Base-by-base conservation (phyloP, 1,140 invertebrate genomes). In the Platorchestia sp. region DNA sequence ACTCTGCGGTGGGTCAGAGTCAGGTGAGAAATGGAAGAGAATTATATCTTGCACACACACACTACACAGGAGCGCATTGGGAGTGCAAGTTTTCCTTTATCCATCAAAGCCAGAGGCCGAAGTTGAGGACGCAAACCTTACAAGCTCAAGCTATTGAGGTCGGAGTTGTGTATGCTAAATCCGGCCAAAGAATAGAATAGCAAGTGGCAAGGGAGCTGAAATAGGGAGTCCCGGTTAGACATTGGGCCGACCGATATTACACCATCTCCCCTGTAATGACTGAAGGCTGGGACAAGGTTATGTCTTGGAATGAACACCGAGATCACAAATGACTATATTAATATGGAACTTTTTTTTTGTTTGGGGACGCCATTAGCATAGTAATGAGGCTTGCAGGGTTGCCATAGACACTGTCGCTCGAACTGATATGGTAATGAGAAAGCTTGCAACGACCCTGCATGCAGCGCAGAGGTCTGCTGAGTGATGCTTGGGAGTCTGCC, bases 251-350 rank as follows among this genome's bases (percentile, higher is more conserved):
- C 91, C 45, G 43, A 93, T 93, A 93, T 93, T 93, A 93, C 91
- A 93, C 91, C 91, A 93, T 93, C 91, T 93, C 91, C 44, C 45
- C 44, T 40, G 91, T 93, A 93, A 93, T 93, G 91, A 93, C 91
- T 93, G 91, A 93, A 93, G 45, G 43, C 91, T 93, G 45, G 45
- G 91, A 93, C 91, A 93, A 93, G 91, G 91, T 93, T 93, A 93
- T 93, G 91, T 93, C 91, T 93, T 93, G 91, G 91, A 93, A 93
- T 93, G 91, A 93, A 93, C 91, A 93, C 91, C 91, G 91, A 93
- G 91, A 93, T 93, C 91, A 93, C 91, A 93, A 93, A 93, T 93
- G 91, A 93, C 91, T 93, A 93, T 93, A 93, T 93, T 93, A 93
- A 93, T 93, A 93, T 93, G 91, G 91, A 93, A 40, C 41, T 45